Conservation (phyloP, 2,797 vertebrate species). For the Ptychadena robeensis region DNA sequence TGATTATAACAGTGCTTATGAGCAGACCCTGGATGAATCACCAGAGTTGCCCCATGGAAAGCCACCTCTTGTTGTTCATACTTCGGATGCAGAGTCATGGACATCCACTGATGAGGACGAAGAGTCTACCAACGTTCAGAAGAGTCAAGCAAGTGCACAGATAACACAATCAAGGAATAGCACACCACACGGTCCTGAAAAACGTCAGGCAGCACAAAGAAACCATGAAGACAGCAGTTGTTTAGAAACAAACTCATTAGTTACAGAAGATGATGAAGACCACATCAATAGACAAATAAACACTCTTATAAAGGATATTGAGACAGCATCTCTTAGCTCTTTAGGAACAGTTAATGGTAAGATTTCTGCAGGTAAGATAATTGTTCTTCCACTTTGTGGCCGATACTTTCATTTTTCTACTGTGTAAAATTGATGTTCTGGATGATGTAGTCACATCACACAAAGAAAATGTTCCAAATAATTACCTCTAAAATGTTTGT, state of each 20-base stretch:
- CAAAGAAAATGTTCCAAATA: conserved; percentile 12
- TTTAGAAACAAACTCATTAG: conserved; percentile 70
- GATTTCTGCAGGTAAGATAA: conserved; percentile 70
- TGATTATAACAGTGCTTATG: conserved; percentile 64
- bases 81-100: conserved; percentile 32
- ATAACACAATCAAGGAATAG: conserved; percentile 54
- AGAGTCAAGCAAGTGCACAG: not conserved
- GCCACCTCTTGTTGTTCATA: not conserved
- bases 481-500: conserved; percentile 46
- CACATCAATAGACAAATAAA: conserved; percentile 66
- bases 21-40: conserved; percentile 66
- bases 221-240: conserved; percentile 64
- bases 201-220: conserved; percentile 51
- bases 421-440: conserved; percentile 19
- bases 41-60: conserved; percentile 47
- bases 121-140: not conserved
- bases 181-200: conserved; percentile 46
- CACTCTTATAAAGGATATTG: conserved; percentile 58
- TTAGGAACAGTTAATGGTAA: conserved; percentile 68
- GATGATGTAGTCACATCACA: conserved; percentile 46
- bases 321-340: conserved; percentile 63
- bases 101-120: conserved; percentile 18
- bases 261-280: conserved; percentile 74
- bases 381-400: conserved; percentile 23
- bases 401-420: conserved; percentile 27